These are phyloP conservation scores for Macrocentrus cingulum DNA, from an alignment of 1,140 invertebrate genomes.

Conservation along the genomic window DNA sequence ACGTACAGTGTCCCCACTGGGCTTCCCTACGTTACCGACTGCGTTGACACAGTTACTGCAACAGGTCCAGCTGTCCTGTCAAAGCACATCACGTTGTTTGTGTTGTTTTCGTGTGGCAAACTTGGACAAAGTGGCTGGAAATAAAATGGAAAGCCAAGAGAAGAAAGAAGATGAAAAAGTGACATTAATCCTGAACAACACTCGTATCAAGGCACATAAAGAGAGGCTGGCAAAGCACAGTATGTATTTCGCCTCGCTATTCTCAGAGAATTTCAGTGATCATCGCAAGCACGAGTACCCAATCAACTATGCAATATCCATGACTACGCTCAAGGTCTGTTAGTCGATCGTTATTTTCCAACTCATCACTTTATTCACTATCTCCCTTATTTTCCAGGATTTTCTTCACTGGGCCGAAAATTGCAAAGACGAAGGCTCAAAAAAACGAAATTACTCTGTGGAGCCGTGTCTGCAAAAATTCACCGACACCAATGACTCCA, in stretches of 20 bases:
- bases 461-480: constrained; percentile 32
- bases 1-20: too few relatives aligned
- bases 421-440: not conserved
- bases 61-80: too few relatives aligned
- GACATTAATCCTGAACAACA: constrained; percentile 24
- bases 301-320: constrained; percentile 37
- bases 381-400: constrained; percentile 28
- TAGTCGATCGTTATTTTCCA: constrained; percentile 11
- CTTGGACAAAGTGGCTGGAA: too few relatives aligned
- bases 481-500: constrained; percentile 9
- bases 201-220: constrained; percentile 24
- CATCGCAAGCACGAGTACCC: constrained; percentile 24
- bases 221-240: constrained; percentile 31
- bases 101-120: too few relatives aligned
- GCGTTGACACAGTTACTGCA: too few relatives aligned
- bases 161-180: not conserved
- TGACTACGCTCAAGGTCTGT: constrained; percentile 33
- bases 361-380: not conserved
- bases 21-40: too few relatives aligned
- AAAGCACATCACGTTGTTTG: too few relatives aligned
- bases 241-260: constrained; percentile 35
- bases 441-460: constrained; percentile 15
- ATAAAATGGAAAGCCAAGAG: too few relatives aligned
- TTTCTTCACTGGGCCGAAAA: constrained; percentile 37
- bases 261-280: constrained; percentile 35